Base-by-base conservation (phyloP, 1,140 invertebrate genomes). In the Antheraea mylitta region DNA sequence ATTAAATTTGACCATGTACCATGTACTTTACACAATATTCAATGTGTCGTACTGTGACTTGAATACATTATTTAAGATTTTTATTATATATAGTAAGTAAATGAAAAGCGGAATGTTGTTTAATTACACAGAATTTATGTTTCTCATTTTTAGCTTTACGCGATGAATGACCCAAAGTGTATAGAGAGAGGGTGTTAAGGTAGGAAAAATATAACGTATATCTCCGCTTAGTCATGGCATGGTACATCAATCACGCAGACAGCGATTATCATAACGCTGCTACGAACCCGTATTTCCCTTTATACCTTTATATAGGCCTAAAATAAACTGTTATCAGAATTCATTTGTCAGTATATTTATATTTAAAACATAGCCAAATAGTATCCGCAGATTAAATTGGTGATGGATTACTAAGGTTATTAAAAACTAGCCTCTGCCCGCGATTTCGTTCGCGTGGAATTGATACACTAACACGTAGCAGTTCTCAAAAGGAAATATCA, bases 161-260 rank as follows among this genome's bases (percentile, higher is more conserved):
- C 38, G 72, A 72, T 66, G 71, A 68, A 53, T 53, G 45, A 2
- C 6, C 13, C 5, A 53, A 53, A 16, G 45, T 13, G 13, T 16
- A 53, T 53, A 53, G 11, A 70, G 75, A 74, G 65, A 72, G 76
- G 71, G 74, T 68, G 63, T 64, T 53, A 67, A 70, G 70, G 64
- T 71, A 70, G 75, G 72, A 68, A 70, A 64, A 66, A 74, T 72
- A 73, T 77, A 13, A 79, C 77, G 71, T 77, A 76, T 81, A 53
- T 81, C 77, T 72, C 60, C 64, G 86, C 85, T 72, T 66, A 81
- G 86, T 91, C 89, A 90, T 84, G 73, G 68, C 63, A 60, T 58
- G 45, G 66, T 66, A 76, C 45, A 90, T 91, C 87, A 74, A 90
- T 91, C 89, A 91, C 71, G 53, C 76, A 88, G 89, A 85, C 87